A percentile compares a stretch with the other conserved stretches of the same genome.
phyloP scores from a whole-genome alignment of 2,888 invertebrate species.

The Andrena haemorrhoa region DNA sequence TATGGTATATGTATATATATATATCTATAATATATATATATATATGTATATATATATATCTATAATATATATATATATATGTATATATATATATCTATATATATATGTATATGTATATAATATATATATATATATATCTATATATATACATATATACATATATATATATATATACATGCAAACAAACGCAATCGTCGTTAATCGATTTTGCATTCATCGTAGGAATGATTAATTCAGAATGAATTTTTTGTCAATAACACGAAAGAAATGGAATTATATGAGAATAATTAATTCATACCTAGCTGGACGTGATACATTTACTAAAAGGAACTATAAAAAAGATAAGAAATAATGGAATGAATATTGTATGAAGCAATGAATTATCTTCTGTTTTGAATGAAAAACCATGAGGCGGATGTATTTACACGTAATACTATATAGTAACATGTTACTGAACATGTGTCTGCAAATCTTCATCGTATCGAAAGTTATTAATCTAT shows the following conservation, averaged over 20 bases:
- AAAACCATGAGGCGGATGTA: conserved; percentile 47
- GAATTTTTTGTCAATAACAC: conserved; percentile 32
- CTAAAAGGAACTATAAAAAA: conserved; percentile 60
- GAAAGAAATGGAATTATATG: conserved; percentile 39
- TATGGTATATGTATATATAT: conserved; percentile 18
- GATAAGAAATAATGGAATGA: conserved; percentile 56
- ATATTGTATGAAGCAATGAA: conserved; percentile 44
- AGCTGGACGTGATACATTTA: conserved; percentile 34
- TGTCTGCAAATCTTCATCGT: conserved; percentile 23
- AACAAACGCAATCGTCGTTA: conserved; percentile 29
- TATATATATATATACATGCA: conserved; percentile 28
- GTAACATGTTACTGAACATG: conserved; percentile 43
- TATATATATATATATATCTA: background rate
- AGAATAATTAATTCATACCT: conserved; percentile 40
- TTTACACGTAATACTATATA: conserved; percentile 61
- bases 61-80: conserved; percentile 11
- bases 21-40: conserved; percentile 10
- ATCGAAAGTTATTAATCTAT: conserved; percentile 22
- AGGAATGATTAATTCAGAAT: conserved; percentile 37
- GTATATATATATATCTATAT: background rate
- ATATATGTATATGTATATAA: no score
- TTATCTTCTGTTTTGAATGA: conserved; percentile 22
- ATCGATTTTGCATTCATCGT: conserved; percentile 31
- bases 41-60: conserved; percentile 34
- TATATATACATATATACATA: no score